These are phyloP conservation scores for Hydrozoanthus gracilis DNA, from an alignment of 92 coral and sea anemone species.

Conservation along the genomic window DNA sequence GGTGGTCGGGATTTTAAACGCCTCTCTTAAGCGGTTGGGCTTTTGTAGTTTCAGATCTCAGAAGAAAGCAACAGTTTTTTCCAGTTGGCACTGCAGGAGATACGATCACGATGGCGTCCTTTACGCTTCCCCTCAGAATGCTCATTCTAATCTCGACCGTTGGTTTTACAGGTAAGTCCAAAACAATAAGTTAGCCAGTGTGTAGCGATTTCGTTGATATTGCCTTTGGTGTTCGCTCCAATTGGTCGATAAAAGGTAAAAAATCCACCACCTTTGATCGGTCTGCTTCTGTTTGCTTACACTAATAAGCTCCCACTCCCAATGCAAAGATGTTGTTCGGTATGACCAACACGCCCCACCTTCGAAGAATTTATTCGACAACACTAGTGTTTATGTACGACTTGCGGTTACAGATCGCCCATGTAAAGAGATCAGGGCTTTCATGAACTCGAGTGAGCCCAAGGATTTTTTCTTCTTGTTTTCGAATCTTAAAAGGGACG, in stretches of 20 bases:
- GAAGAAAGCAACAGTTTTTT: neutral
- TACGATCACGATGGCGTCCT: conserved; percentile 27
- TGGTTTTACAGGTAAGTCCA: conserved; percentile 40
- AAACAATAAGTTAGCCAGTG: neutral
- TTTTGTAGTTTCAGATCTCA: neutral
- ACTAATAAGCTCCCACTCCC: neutral
- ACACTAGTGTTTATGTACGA: conserved; percentile 17
- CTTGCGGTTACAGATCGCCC: neutral
- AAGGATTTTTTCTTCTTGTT: conserved; percentile 4
- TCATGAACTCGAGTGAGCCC: neutral
- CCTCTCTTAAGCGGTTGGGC: neutral
- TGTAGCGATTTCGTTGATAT: neutral
- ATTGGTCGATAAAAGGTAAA: neutral
- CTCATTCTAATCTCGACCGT: conserved; percentile 16
- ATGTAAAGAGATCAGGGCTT: neutral
- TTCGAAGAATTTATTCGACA: neutral
- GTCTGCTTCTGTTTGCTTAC: neutral
- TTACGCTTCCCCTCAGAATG: neutral
- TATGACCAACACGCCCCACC: conserved; percentile 32
- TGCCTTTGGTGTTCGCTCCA: neutral
- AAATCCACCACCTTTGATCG: neutral
- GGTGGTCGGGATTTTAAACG: conserved; percentile 12
- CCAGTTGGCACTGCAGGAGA: conserved; percentile 1
- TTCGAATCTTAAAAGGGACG: neutral
- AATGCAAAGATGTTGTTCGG: neutral